These are phyloP conservation scores for Heliconius aoede DNA, from an alignment of 2,888 invertebrate species.

Conservation along the genomic window DNA sequence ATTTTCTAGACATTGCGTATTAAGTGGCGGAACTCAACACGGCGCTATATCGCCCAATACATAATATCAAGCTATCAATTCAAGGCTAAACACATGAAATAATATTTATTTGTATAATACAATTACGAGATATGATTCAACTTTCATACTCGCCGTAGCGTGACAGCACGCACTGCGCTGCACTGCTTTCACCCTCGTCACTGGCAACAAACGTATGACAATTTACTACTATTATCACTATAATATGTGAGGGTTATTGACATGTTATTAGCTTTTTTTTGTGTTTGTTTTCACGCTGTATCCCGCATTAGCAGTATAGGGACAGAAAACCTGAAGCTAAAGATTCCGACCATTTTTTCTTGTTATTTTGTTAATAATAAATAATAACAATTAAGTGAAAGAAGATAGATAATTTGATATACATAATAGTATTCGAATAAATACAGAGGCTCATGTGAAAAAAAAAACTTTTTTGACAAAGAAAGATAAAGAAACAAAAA, in stretches of 20 bases:
- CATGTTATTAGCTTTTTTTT: neutral
- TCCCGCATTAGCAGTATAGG: neutral
- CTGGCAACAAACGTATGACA: constrained; percentile 11
- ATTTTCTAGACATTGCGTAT: neutral
- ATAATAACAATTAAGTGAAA: too few relatives aligned
- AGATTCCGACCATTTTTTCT: too few relatives aligned
- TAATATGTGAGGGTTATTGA: constrained; percentile 7
- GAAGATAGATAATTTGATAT: too few relatives aligned
- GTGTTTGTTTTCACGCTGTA: neutral
- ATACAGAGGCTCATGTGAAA: too few relatives aligned
- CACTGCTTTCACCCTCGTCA: constrained; percentile 40
- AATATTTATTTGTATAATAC: constrained; percentile 27
- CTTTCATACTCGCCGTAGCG: constrained; percentile 41
- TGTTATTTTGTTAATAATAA: too few relatives aligned
- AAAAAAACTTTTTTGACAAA: too few relatives aligned
- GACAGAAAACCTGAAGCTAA: neutral
- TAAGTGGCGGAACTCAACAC: too few relatives aligned
- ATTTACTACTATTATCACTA: constrained; percentile 22
- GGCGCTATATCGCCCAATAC: too few relatives aligned
- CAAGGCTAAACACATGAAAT: constrained; percentile 13
- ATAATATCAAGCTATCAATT: neutral
- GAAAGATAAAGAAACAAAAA: too few relatives aligned
- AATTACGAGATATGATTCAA: constrained; percentile 41
- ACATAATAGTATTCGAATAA: too few relatives aligned
- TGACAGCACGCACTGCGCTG: constrained; percentile 36